Evolutionary conservation across 2,113 vertebrate species (phyloP).

Genomic region (Galbula dea): DNA sequence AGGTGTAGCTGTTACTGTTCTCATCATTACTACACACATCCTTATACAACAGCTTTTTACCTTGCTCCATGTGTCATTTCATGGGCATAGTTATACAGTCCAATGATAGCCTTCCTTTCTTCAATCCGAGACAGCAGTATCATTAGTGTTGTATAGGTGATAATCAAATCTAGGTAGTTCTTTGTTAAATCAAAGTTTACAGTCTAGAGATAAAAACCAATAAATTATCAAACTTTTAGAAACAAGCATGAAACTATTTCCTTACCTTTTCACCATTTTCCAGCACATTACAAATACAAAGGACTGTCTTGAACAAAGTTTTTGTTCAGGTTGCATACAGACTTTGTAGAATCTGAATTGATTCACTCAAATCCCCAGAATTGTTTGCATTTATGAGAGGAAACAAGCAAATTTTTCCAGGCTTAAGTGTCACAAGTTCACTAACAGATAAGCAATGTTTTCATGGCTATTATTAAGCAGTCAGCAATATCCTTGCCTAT

Average conservation of each 20-base stretch:
- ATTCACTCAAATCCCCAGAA: neutral
- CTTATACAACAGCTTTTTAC: constrained; percentile 61
- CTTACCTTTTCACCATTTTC: neutral
- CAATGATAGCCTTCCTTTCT: constrained; percentile 97
- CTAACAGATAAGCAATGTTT: neutral
- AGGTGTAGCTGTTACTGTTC: neutral
- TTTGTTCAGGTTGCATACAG: neutral
- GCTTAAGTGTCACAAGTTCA: neutral
- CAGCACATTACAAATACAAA: neutral
- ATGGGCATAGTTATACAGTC: constrained; percentile 97
- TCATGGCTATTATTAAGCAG: neutral
- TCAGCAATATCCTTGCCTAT: neutral
- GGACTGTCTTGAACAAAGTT: neutral
- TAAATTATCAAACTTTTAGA: neutral
- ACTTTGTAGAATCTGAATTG: neutral
- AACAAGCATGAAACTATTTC: neutral
- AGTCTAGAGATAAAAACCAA: constrained; percentile 76
- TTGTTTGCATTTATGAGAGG: neutral
- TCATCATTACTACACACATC: neutral
- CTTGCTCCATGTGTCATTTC: constrained; percentile 98
- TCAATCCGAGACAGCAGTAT: constrained; percentile 95
- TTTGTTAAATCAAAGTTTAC: constrained; percentile 99
- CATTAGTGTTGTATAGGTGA: constrained; percentile 98
- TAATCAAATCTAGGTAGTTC: constrained; percentile 97
- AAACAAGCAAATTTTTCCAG: neutral